phyloP scores from a whole-genome alignment of 2,113 vertebrate species.

The Leiothrix lutea region DNA sequence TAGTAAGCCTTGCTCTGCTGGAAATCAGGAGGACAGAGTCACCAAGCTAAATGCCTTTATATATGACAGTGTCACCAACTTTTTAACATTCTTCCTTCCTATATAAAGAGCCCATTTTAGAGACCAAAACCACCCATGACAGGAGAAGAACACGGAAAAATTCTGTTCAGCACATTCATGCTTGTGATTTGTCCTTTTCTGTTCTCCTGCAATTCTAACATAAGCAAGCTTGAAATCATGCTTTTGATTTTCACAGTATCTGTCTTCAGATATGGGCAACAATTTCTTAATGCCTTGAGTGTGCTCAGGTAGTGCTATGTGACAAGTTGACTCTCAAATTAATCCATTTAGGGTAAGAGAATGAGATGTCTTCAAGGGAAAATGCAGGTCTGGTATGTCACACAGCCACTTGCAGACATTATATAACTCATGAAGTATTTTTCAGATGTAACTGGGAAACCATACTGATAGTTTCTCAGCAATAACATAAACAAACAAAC shows the following conservation, averaged over 20 bases:
- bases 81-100: not conserved
- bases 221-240: not conserved
- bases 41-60: not conserved
- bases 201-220: not conserved
- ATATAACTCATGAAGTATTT: not conserved
- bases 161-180: not conserved
- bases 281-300: not conserved
- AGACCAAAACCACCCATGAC: not conserved
- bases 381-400: not conserved
- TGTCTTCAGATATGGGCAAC: not conserved
- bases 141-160: not conserved
- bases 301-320: not conserved
- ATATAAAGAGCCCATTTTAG: not conserved
- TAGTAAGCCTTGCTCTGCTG: not conserved
- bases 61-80: not conserved
- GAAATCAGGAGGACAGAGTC: not conserved
- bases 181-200: not conserved
- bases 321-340: not conserved
- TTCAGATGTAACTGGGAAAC: not conserved
- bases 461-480: conserved; percentile 19
- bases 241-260: not conserved
- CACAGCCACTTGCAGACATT: not conserved
- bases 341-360: not conserved
- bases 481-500: conserved; percentile 10
- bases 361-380: not conserved